phyloP scores from a whole-genome alignment of 2,113 vertebrate genomes.

The Trichomycterus rosablanca region DNA sequence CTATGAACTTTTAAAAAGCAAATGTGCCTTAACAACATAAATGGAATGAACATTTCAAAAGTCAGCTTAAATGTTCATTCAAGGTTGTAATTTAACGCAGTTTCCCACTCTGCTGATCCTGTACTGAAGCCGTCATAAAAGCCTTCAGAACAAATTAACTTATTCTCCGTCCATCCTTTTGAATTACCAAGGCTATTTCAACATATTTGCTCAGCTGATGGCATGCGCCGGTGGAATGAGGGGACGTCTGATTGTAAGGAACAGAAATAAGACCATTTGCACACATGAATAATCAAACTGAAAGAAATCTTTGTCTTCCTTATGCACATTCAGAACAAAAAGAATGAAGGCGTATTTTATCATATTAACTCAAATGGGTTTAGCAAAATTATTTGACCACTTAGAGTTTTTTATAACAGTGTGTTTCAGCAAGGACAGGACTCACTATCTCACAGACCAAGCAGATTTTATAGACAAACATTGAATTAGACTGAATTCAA shows the following conservation, averaged over 20 bases:
- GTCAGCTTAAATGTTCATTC: not conserved
- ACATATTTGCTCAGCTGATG: constrained; percentile 30
- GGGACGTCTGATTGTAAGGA: constrained; percentile 34
- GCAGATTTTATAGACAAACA: too few relatives aligned
- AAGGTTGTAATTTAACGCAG: constrained; percentile 1
- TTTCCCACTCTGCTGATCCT: constrained; percentile 1
- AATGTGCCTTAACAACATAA: too few relatives aligned
- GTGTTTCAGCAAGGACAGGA: too few relatives aligned
- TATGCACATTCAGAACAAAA: constrained; percentile 18
- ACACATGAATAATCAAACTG: constrained; percentile 43
- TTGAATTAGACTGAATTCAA: too few relatives aligned
- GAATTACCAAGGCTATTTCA: constrained; percentile 27
- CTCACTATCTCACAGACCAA: too few relatives aligned
- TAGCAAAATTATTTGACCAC: constrained; percentile 29
- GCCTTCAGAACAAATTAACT: constrained; percentile 33
- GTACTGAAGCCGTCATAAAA: constrained; percentile 12
- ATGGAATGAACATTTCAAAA: too few relatives aligned
- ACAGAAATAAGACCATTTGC: constrained; percentile 44
- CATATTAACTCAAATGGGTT: constrained; percentile 38
- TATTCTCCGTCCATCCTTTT: constrained; percentile 34
- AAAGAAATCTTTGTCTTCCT: constrained; percentile 32
- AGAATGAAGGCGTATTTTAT: constrained; percentile 31
- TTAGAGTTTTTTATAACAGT: not conserved
- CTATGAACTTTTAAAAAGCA: too few relatives aligned
- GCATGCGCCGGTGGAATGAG: constrained; percentile 29